Evolutionary conservation across 2,113 vertebrate species (phyloP).

Genomic region (Colinus virginianus): DNA sequence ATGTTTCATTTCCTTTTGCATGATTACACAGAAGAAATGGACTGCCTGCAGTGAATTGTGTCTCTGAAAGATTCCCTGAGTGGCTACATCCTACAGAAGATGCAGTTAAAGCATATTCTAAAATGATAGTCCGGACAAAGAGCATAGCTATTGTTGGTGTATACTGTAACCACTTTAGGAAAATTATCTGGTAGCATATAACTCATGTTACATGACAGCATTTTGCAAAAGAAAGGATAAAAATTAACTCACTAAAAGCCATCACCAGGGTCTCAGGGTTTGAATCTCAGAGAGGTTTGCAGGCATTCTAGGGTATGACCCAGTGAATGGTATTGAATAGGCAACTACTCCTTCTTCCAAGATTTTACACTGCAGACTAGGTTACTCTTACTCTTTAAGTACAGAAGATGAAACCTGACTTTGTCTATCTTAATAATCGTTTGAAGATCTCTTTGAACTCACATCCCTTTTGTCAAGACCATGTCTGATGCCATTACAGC

Average conservation of each 20-base stretch:
- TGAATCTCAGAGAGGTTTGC: background rate
- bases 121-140: background rate
- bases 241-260: constrained; percentile 40
- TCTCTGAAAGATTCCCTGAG: constrained; percentile 3
- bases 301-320: background rate
- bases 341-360: background rate
- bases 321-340: background rate
- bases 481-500: background rate
- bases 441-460: background rate
- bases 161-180: background rate
- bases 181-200: constrained; percentile 25
- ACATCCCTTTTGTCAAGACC: background rate
- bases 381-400: background rate
- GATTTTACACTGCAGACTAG: background rate
- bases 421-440: background rate
- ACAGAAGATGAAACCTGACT: background rate
- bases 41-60: background rate
- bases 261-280: background rate
- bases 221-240: constrained; percentile 22
- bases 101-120: background rate
- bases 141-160: background rate
- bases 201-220: constrained; percentile 1
- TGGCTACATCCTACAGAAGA: background rate
- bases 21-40: background rate
- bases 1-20: constrained; percentile 16